Base-by-base conservation (phyloP, 2,888 invertebrate genomes). In the Steromphala cineraria region DNA sequence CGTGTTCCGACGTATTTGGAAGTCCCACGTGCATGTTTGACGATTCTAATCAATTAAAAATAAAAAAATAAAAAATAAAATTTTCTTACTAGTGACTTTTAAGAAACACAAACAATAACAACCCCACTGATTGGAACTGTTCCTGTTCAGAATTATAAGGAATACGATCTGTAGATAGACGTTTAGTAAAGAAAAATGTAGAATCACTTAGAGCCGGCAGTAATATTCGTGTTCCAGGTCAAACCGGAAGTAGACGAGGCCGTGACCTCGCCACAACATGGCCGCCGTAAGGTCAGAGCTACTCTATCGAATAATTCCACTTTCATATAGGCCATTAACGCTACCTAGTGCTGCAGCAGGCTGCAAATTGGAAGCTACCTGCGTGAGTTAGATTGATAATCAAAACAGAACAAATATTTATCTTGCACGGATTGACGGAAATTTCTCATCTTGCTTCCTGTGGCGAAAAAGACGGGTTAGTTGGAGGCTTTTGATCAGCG, bases 341-440 rank as follows among this genome's bases (percentile, higher is more conserved):
- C 36, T 71, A 71, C 71, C 71, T 71, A 28, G 71, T 13, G 19
- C 19, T 71, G 71, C 36, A 71, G 19, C 28, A 10, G 17, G 19
- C 71, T 71, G 71, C 62, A 62, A 62, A 28, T 62, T 62, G 62
- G 62, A 24, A 24, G 62, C 40, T 71, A 71, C 71, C 71, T 71
- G 71, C 19, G 71, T 19, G 40, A 71, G 31, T 28, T 71, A 36
- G 28, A 76, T 76, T 76, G 76, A 76, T 55, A 76, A 76, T 55
- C 76, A 36, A 55, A 55, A 76, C 76, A 76, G 53, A 53, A 53
- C 53, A 76, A 76, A 76, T 76, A 76, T 76, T 76, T 76, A 55
- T 76, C 36, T 55, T 76, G 31, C 53, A 53, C 55, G 31, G 53
- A 76, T 55, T 55, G 76, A 55, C 76, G 76, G 76, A 76, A 76